Conservation (phyloP, 2,888 invertebrate species). For the Brachynemurus nebulosus region DNA sequence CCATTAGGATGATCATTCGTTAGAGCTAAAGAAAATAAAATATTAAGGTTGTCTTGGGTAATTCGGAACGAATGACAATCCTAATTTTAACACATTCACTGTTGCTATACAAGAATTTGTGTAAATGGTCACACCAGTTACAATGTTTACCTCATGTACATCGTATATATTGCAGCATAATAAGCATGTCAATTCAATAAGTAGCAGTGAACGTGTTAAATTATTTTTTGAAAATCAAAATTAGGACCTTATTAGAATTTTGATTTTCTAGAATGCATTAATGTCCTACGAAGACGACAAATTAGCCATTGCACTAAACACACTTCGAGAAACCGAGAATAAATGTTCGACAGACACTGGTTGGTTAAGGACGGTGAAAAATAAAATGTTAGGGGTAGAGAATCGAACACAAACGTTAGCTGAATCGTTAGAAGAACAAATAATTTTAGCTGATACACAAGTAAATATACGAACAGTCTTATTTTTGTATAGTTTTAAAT, state of each 20-base stretch:
- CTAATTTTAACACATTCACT: no score
- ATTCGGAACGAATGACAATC: no score
- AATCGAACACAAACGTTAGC: conserved; percentile 25
- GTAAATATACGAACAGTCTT: no score
- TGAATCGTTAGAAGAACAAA: conserved; percentile 44
- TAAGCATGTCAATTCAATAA: background rate
- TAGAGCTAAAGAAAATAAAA: no score
- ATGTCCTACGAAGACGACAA: conserved; percentile 58
- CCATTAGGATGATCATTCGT: no score
- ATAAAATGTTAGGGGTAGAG: conserved; percentile 31
- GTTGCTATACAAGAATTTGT: no score
- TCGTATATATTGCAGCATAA: background rate
- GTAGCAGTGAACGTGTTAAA: background rate
- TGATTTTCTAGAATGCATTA: conserved; percentile 42
- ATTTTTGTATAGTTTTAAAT: no score
- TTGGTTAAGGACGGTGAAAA: conserved; percentile 40
- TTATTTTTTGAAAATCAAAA: no score
- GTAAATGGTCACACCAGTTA: no score
- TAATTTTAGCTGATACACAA: conserved; percentile 50
- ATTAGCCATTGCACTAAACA: conserved; percentile 38
- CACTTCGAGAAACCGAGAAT: conserved; percentile 44
- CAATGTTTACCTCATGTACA: no score
- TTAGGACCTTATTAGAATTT: no score
- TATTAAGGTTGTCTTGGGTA: no score
- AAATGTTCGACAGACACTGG: conserved; percentile 38